A percentile compares a stretch with the other conserved stretches of the same genome.
Conservation (phyloP, 1,140 invertebrate genomes). For the Piezodorus guildinii region DNA sequence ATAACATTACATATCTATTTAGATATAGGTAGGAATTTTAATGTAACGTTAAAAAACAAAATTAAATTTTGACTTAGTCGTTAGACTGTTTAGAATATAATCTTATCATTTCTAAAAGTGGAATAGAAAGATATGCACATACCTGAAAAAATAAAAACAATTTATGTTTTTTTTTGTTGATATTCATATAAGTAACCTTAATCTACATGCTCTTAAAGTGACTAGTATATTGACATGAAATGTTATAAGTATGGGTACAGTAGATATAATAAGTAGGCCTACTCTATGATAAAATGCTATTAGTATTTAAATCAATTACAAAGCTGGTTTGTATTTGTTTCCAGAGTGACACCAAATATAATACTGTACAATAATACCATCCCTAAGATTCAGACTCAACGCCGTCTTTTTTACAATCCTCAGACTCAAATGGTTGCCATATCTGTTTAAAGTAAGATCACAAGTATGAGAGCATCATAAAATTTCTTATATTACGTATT, state of each 20-base stretch:
- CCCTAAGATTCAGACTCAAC: neutral
- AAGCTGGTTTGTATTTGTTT: neutral
- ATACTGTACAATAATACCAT: slow-evolving; percentile 5
- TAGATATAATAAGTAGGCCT: slow-evolving; percentile 21
- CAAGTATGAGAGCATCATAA: slow-evolving; percentile 16
- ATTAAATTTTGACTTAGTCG: no score
- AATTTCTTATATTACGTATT: slow-evolving; percentile 10
- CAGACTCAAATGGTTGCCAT: neutral
- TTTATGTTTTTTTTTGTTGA: neutral
- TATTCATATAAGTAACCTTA: slow-evolving; percentile 12
- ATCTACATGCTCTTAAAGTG: slow-evolving; percentile 19
- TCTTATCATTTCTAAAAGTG: neutral
- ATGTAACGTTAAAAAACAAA: no score
- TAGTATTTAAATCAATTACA: slow-evolving; percentile 12
- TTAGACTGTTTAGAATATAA: neutral
- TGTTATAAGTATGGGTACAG: slow-evolving; percentile 8
- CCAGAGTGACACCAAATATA: slow-evolving; percentile 1
- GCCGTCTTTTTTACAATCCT: neutral
- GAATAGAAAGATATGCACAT: slow-evolving; percentile 1
- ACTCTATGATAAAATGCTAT: slow-evolving; percentile 16
- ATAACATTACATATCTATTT: slow-evolving; percentile 13
- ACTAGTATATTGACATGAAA: slow-evolving; percentile 20
- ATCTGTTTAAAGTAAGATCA: slow-evolving; percentile 16
- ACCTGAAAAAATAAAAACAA: slow-evolving; percentile 2
- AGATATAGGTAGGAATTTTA: neutral